A percentile compares a stretch with the other conserved stretches of the same genome.
Evolutionary conservation across 92 coral and sea anemone species (phyloP).

Genomic region (Porites rus): DNA sequence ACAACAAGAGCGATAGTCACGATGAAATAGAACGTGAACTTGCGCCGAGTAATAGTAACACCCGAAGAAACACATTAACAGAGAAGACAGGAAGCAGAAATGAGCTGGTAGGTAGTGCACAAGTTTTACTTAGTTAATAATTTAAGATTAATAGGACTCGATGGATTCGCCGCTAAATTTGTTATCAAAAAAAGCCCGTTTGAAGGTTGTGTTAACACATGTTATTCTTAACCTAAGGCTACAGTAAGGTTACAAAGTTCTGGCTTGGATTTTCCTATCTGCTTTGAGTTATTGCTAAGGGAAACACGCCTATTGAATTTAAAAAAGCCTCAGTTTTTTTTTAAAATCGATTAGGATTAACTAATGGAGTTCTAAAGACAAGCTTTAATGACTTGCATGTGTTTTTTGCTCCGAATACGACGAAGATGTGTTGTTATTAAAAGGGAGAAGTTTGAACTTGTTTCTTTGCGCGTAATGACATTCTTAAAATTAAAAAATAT

Average conservation of each 20-base stretch:
- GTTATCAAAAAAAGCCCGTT: background rate
- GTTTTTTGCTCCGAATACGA: background rate
- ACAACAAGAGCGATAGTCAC: constrained; percentile 40
- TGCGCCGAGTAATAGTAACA: constrained; percentile 19
- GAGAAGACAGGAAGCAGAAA: constrained; percentile 61
- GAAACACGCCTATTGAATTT: background rate
- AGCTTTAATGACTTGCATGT: background rate
- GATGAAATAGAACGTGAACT: constrained; percentile 45
- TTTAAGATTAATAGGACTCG: background rate
- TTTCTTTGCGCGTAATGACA: background rate
- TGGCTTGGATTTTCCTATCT: background rate
- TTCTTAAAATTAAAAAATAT: too few species aligned
- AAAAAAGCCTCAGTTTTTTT: background rate
- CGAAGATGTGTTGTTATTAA: background rate
- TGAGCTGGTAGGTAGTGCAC: constrained; percentile 50
- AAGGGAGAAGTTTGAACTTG: background rate
- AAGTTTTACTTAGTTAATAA: background rate
- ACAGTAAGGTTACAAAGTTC: background rate
- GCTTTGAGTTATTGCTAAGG: background rate
- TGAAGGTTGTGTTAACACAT: background rate
- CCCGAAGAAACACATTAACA: constrained; percentile 25
- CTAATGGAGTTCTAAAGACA: background rate
- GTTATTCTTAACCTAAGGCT: background rate
- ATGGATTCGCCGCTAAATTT: background rate
- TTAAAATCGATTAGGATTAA: background rate